Evolutionary conservation across 1,140 invertebrate genomes (phyloP), one percentile per base, ranked within the genome.

Genomic region (Diploscapter pachys): DNA sequence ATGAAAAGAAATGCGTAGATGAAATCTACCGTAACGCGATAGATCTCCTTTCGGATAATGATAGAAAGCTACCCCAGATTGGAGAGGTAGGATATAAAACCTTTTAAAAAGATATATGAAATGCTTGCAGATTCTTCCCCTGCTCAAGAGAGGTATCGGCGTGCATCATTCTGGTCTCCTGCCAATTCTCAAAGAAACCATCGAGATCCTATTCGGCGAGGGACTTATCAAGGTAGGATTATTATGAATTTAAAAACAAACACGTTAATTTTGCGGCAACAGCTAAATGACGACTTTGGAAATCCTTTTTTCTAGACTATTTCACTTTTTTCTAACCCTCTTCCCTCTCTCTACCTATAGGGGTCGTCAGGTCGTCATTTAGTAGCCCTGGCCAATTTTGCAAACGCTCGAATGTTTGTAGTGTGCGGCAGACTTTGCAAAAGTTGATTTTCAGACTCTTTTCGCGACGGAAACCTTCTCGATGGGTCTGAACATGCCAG

Each of bases 401-500:
- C 57, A 13, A 9, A 13, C 57, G 13, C 57, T 59, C 31, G 13
- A 59, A 59, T 11, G 57, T 11, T 59, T 59, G 9, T 59, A 59
- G 9, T 13, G 9, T 11, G 13, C 57, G 13, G 31, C 31, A 31
- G 31, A 31, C 31, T 31, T 31, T 31, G 31, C 31, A 31, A 31
- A 31, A 31, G 31, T 31, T 31, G 31, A 31, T 13, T 13, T 85
- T 75, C 78, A 89, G 90, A 93, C 93, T 0, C 88, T 99, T 0
- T 99, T 99, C 89, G 97, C 96, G 0, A 99, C 97, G 0, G 97
- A 99, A 89, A 99, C 97, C 6, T 99, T 99, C 89, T 94, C 96
- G 5, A 99, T 99, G 96, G 97, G 97, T 4, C 86, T 99, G 1
- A 99, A 99, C 88, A 99, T 99, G 97, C 96, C 97, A 51, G 97